These are phyloP conservation scores for Sylvicola fuscatus DNA, from an alignment of 2,888 invertebrate genomes.

Conservation along the genomic window DNA sequence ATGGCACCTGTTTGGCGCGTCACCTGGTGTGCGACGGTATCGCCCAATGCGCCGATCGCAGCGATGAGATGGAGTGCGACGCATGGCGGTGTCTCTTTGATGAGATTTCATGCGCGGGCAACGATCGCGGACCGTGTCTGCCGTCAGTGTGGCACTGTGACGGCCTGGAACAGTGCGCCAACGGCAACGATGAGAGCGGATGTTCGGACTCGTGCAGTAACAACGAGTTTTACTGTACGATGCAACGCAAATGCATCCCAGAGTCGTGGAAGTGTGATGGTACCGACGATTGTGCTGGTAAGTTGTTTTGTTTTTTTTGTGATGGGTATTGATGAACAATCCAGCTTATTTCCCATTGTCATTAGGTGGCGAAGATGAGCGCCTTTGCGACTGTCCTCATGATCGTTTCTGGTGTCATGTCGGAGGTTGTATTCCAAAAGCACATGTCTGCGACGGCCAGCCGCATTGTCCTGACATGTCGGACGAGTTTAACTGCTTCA, in stretches of 20 bases:
- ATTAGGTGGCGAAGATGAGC: slow-evolving; percentile 31
- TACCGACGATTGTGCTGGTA: slow-evolving; percentile 28
- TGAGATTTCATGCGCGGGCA: slow-evolving; percentile 31
- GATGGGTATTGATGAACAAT: neutral
- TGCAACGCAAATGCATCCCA: slow-evolving; percentile 36
- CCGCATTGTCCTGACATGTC: slow-evolving; percentile 38
- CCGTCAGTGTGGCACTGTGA: slow-evolving; percentile 36
- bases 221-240: slow-evolving; percentile 33
- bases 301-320: neutral
- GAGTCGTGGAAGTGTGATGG: slow-evolving; percentile 37
- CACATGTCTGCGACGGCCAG: slow-evolving; percentile 34
- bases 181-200: slow-evolving; percentile 32
- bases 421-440: slow-evolving; percentile 33
- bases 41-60: slow-evolving; percentile 36
- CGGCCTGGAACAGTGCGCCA: slow-evolving; percentile 32
- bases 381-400: slow-evolving; percentile 30
- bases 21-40: slow-evolving; percentile 40
- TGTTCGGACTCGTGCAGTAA: slow-evolving; percentile 30
- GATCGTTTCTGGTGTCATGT: slow-evolving; percentile 34
- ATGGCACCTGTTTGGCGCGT: slow-evolving; percentile 35
- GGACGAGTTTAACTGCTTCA: slow-evolving; percentile 27
- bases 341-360: too few relatives aligned
- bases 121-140: slow-evolving; percentile 27
- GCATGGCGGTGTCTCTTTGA: slow-evolving; percentile 31
- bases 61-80: slow-evolving; percentile 34